These are phyloP conservation scores for Cephus runcator DNA, from an alignment of 2,888 invertebrate species.

Conservation along the genomic window DNA sequence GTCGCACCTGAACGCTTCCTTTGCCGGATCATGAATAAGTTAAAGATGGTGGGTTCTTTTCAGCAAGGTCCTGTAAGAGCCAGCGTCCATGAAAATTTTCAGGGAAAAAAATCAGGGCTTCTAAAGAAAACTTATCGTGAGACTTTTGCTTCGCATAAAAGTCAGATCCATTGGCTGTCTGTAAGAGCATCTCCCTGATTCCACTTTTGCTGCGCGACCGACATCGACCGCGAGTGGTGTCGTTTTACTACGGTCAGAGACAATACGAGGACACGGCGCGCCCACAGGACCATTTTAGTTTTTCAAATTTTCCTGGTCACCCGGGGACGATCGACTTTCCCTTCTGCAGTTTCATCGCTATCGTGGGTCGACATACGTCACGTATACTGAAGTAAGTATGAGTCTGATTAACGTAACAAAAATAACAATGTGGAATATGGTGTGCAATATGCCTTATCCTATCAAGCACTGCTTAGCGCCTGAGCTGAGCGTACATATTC, in stretches of 20 bases:
- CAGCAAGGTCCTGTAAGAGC: not conserved
- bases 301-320: not conserved
- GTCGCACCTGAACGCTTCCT: conserved; percentile 30
- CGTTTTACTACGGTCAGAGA: not conserved
- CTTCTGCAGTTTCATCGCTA: not conserved
- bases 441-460: not conserved
- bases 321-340: not conserved
- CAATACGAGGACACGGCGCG: not conserved
- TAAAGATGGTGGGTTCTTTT: not conserved
- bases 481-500: not conserved
- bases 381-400: not conserved
- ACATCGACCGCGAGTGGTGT: not conserved
- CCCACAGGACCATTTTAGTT: not conserved
- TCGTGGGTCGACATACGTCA: not conserved
- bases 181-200: not conserved
- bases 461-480: not conserved
- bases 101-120: not conserved
- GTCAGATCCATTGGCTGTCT: not conserved
- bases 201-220: not conserved
- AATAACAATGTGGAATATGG: not conserved
- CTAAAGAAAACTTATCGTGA: not conserved
- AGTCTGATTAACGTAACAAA: not conserved
- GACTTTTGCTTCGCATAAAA: not conserved
- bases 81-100: not conserved
- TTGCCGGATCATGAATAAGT: conserved; percentile 26